Base-by-base conservation (phyloP, 2,888 invertebrate genomes). In the Pomacea canaliculata region DNA sequence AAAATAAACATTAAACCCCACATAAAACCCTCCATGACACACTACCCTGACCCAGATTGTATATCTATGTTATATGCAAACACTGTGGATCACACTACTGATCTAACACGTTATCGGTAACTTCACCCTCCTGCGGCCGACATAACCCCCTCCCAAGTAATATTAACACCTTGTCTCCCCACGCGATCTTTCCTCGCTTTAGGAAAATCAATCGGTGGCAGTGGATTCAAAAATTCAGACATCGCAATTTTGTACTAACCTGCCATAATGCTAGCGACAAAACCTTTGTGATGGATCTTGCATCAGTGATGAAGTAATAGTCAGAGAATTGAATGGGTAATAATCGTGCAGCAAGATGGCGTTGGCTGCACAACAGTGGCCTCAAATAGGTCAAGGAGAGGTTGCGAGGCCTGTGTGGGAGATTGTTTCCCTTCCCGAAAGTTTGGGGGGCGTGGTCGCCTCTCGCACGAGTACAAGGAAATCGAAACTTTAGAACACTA, bases 301-400 rank as follows among this genome's bases (percentile, higher is more conserved):
- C 51, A 56, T 16, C 16, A 16, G 12, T 7, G 51, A 16, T 13
- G 16, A 56, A 56, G 16, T 56, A 56, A 10, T 7, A 56, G 8
- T 56, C 2, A 37, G 5, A 37, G 37, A 37, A 37, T 37, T 8
- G 51, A 56, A 16, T 56, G 12, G 16, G 8, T 56, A 56, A 56
- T 56, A 56, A 56, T 56, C 51, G n/a, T n/a, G 51, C n/a, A n/a
- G 23, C 49, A 73, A 73, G 37, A 73, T 73, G 73, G 73, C 73
- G 73, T 56, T 56, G 12, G 60, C 46, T 37, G 46, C 48, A 65
- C 9, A 65, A 27, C 7, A 5, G 12, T 68, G 67, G 73, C 68
- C 68, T 68, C 68, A 73, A 73, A 68, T 60, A 73, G 73, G 73
- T 73, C 73, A 73, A 73, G 73, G 73, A 73, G 46, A 73, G 56